Evolutionary conservation across 2,797 vertebrate genomes (phyloP).

Genomic region (Sternarchorhynchus goeldii): DNA sequence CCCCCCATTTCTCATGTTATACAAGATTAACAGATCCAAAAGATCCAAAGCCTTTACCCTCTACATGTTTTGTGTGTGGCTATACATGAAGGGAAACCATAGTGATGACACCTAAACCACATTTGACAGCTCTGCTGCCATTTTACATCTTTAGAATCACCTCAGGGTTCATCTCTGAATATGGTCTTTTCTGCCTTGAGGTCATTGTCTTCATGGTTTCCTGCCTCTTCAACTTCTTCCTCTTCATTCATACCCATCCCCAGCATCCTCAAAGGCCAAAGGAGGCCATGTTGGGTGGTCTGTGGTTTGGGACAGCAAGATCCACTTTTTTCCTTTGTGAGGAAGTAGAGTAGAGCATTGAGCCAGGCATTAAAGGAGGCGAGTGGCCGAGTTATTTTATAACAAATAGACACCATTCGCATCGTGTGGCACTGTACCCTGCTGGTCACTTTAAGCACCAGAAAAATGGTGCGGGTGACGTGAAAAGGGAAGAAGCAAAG

Average conservation of each 20-base stretch:
- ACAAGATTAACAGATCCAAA: not conserved
- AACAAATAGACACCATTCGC: conserved; percentile 79
- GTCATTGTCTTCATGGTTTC: conserved; percentile 70
- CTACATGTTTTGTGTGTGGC: not conserved
- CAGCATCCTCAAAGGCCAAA: conserved; percentile 76
- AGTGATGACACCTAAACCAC: conserved; percentile 2
- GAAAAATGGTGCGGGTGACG: conserved; percentile 80
- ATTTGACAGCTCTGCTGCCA: not conserved
- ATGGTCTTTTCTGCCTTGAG: conserved; percentile 66
- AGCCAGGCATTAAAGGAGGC: conserved; percentile 84
- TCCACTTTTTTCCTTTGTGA: conserved; percentile 79
- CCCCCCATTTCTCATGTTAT: not conserved
- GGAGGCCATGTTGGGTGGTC: conserved; percentile 59
- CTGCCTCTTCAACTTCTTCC: conserved; percentile 65
- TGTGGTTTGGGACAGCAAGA: conserved; percentile 69
- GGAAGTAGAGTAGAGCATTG: conserved; percentile 82
- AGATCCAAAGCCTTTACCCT: not conserved
- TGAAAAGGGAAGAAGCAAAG: conserved; percentile 83
- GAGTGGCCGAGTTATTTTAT: conserved; percentile 81
- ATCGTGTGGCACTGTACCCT: conserved; percentile 71
- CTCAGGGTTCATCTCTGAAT: conserved; percentile 56
- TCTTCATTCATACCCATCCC: conserved; percentile 69
- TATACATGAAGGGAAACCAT: not conserved
- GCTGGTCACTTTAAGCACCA: conserved; percentile 73
- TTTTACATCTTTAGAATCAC: not conserved